Evolutionary conservation across 2,888 invertebrate genomes (phyloP), one percentile per base, ranked within the genome.

Genomic region (Tethea ocularis): DNA sequence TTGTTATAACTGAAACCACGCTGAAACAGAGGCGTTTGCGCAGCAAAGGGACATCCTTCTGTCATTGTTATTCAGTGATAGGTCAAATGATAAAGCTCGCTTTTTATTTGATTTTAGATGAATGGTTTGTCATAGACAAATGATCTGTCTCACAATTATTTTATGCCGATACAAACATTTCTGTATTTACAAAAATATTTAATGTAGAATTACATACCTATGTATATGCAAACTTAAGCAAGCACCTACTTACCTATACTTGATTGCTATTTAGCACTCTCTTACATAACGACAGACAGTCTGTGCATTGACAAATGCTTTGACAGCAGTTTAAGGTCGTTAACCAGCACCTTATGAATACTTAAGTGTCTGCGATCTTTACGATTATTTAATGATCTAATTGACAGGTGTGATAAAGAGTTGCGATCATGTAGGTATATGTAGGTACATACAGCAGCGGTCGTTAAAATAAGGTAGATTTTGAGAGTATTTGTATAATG

Each of bases 281-380:
- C 20, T 46, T 46, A 54, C 54, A 54, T 54, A 54, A 54, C 22
- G 33, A 0, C 41, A 46, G 36, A 54, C 53, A 53, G 54, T 33
- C 33, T 20, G 29, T 53, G 29, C 26, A 53, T 53, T 53, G 29
- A 13, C 29, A 36, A 54, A 54, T 33, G 20, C 15, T 36, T 54
- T 22, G 54, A 22, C 54, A 17, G 17, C 56, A 66, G 59, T 60
- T 58, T 65, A 57, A 63, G 58, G 57, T 67, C 57, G 58, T 62
- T 67, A 70, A 60, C 62, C 65, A 66, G 62, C 61, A 33, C 56
- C 58, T 46, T 46, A 20, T 20, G 46, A 46, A 46, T 46, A 46
- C 10, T 46, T 10, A 20, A 7, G 10, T 10, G n/a, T 20, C 46
- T 17, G 20, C 1, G 20, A 46, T 20, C 17, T 41, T 7, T 46